Conservation (phyloP, 2,113 vertebrate genomes). For the Hepsetus odoe region DNA sequence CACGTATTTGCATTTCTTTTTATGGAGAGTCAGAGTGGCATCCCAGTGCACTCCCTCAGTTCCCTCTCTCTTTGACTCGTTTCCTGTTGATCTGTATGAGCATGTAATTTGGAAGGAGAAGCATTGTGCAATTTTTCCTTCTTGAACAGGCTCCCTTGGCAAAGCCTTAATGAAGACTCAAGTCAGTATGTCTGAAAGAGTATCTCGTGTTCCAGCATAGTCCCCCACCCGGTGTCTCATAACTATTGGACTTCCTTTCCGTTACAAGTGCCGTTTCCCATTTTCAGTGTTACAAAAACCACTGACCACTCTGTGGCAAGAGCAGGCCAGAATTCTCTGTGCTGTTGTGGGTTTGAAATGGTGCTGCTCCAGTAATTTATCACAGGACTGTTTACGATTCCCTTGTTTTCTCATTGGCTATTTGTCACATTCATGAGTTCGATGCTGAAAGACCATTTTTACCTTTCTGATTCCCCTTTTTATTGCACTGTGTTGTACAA, state of each 20-base stretch:
- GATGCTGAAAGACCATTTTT: constrained; percentile 59
- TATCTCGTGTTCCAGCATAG: constrained; percentile 26
- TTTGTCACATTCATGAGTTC: constrained; percentile 50
- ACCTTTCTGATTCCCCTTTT: constrained; percentile 54
- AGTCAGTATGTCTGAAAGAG: constrained; percentile 31
- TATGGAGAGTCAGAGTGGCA: constrained; percentile 9
- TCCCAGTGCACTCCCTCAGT: background rate
- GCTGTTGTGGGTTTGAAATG: constrained; percentile 54
- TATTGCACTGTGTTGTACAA: constrained; percentile 77
- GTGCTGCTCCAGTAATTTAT: constrained; percentile 54
- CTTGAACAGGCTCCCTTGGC: constrained; percentile 39
- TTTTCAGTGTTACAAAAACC: constrained; percentile 55
- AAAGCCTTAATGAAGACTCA: constrained; percentile 54
- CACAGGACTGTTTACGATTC: constrained; percentile 63
- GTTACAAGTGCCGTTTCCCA: constrained; percentile 41
- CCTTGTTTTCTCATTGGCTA: constrained; percentile 44
- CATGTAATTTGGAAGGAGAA: constrained; percentile 54
- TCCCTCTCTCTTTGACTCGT: background rate
- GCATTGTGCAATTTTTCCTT: constrained; percentile 57
- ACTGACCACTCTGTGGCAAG: constrained; percentile 11
- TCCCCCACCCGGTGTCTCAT: constrained; percentile 24
- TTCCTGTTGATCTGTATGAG: constrained; percentile 21
- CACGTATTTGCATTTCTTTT: constrained; percentile 7
- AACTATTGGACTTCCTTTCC: constrained; percentile 43
- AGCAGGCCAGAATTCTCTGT: constrained; percentile 47